Conservation (phyloP, 2,888 invertebrate genomes). For the Ormyrus pomaceus region DNA sequence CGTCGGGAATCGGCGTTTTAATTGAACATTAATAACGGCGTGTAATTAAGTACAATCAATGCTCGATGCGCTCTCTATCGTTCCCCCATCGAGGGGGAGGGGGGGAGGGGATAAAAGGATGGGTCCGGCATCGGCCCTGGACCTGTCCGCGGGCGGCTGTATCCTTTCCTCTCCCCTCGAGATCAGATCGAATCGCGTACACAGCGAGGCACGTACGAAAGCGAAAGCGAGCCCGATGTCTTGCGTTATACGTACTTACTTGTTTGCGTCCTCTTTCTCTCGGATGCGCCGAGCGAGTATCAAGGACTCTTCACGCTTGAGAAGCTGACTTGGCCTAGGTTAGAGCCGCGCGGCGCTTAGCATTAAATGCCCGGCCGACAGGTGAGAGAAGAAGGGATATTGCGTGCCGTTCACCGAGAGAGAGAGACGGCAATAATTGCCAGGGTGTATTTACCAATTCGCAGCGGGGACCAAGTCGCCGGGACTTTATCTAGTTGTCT, state of each 20-base stretch:
- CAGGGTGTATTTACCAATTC: constrained; percentile 44
- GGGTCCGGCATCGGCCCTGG: constrained; percentile 39
- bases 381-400: no score
- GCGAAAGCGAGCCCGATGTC: constrained; percentile 43
- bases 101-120: constrained; percentile 1
- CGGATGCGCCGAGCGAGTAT: constrained; percentile 55
- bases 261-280: constrained; percentile 28
- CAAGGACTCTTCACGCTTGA: constrained; percentile 71
- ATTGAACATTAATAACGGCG: constrained; percentile 56
- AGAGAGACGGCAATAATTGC: no score
- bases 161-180: background rate
- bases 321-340: constrained; percentile 68
- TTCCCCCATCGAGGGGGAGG: constrained; percentile 33
- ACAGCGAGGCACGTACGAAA: constrained; percentile 19
- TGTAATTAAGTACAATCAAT: constrained; percentile 54
- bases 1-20: constrained; percentile 49
- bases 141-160: constrained; percentile 22
- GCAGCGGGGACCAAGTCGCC: background rate
- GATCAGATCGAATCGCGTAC: constrained; percentile 34
- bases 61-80: constrained; percentile 42
- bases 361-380: constrained; percentile 12
- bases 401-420: no score
- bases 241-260: background rate
- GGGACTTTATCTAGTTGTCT: constrained; percentile 45
- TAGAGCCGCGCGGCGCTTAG: constrained; percentile 19